Percentiles rank a stretch among this genome's conserved stretches.
Conservation (phyloP, 2,888 invertebrate species). For the Galerucella nymphaeae region DNA sequence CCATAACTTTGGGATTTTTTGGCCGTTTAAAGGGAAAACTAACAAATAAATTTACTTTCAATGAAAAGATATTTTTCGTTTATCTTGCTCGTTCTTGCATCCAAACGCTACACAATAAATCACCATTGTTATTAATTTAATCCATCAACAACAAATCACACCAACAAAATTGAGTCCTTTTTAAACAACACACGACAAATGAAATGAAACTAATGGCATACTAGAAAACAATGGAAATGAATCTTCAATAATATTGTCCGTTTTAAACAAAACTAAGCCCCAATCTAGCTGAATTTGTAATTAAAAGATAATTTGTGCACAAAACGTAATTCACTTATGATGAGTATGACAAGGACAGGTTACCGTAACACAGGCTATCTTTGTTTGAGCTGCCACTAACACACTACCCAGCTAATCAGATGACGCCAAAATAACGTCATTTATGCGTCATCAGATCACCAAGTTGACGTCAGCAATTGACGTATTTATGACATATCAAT, state of each 20-base stretch:
- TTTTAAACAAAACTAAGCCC: background rate
- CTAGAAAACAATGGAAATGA: slow-evolving; percentile 7
- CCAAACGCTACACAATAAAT: slow-evolving; percentile 29
- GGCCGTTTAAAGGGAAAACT: slow-evolving; percentile 44
- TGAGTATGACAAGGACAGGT: slow-evolving; percentile 13
- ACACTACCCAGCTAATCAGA: no score
- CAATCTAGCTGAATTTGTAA: background rate
- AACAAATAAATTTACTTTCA: no score
- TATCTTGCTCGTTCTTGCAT: slow-evolving; percentile 24
- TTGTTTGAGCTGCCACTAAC: no score
- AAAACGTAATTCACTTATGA: background rate
- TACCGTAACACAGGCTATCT: slow-evolving; percentile 4
- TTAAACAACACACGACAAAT: slow-evolving; percentile 2
- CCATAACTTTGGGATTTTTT: slow-evolving; percentile 44
- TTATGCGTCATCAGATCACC: no score
- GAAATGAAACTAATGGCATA: background rate
- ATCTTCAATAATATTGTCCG: background rate
- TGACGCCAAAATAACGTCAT: no score
- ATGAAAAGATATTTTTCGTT: slow-evolving; percentile 19
- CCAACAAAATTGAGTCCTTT: slow-evolving; percentile 1
- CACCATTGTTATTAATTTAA: slow-evolving; percentile 13
- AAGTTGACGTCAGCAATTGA: no score
- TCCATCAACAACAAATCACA: background rate
- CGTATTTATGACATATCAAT: no score
- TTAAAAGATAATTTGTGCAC: background rate